Evolutionary conservation across 2,797 vertebrate genomes (phyloP).

Genomic region (Gambelia wislizenii): DNA sequence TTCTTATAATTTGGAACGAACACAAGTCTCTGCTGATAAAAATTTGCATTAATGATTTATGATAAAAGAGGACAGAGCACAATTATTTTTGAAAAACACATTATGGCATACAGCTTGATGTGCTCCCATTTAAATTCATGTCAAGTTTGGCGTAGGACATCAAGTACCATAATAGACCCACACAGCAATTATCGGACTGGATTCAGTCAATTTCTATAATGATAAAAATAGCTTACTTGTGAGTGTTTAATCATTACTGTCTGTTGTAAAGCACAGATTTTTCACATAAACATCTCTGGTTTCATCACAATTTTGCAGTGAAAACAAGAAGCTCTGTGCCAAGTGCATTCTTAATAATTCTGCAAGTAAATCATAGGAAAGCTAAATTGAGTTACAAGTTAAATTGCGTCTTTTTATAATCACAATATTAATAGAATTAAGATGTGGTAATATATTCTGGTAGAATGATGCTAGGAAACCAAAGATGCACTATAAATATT

Average conservation of each 20-base stretch:
- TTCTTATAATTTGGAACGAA: neutral
- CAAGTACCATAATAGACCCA: slow-evolving; percentile 4
- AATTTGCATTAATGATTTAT: neutral
- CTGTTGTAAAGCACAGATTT: neutral
- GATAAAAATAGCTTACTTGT: slow-evolving; percentile 27
- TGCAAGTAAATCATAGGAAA: slow-evolving; percentile 44
- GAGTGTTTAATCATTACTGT: slow-evolving; percentile 24
- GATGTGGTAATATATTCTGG: slow-evolving; percentile 39
- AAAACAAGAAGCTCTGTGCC: slow-evolving; percentile 55
- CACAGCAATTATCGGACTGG: neutral
- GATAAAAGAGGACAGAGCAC: neutral
- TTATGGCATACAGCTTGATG: neutral
- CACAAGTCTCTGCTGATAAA: neutral
- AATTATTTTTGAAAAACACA: neutral
- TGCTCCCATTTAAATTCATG: neutral
- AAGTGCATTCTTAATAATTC: slow-evolving; percentile 47
- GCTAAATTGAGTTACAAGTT: slow-evolving; percentile 54
- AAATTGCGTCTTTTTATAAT: slow-evolving; percentile 39
- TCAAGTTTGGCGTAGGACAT: slow-evolving; percentile 7
- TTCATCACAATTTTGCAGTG: slow-evolving; percentile 30
- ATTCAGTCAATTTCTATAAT: slow-evolving; percentile 8
- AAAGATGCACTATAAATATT: slow-evolving; percentile 49
- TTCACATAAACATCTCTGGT: slow-evolving; percentile 20
- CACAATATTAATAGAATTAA: slow-evolving; percentile 46
- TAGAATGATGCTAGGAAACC: slow-evolving; percentile 50